Conservation (phyloP, 2,888 invertebrate genomes). For the Caenorhabditis sulstoni region DNA sequence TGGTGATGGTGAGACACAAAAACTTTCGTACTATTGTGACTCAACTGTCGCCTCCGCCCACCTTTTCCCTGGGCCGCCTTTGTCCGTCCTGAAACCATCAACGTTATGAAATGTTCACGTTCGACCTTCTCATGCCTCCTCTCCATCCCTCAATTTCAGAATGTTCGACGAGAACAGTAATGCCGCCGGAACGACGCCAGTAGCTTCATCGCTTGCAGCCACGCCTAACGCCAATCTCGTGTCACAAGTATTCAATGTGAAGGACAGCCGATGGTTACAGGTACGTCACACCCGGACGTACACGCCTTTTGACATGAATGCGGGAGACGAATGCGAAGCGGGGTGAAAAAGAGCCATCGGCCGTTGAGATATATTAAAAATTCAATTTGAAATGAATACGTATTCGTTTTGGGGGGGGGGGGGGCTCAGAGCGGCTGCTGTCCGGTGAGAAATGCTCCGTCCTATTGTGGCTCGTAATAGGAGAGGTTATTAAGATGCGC, state of each 20-base stretch:
- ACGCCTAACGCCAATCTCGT: conserved; percentile 68
- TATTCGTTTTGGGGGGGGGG: conserved; percentile 6
- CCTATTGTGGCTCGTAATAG: conserved; percentile 40
- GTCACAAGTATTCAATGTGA: conserved; percentile 93
- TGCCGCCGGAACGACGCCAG: conserved; percentile 67
- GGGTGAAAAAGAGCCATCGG: background rate
- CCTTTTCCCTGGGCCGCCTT: background rate
- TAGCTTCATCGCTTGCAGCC: conserved; percentile 66
- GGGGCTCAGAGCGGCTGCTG: background rate
- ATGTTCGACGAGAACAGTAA: conserved; percentile 79
- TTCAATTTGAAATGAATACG: conserved; percentile 44
- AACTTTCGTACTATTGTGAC: conserved; percentile 42
- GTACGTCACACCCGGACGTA: conserved; percentile 36
- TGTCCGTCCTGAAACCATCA: background rate
- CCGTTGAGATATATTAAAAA: conserved; percentile 17
- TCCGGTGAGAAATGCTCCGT: conserved; percentile 7
- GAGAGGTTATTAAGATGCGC: conserved; percentile 63
- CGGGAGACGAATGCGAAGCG: background rate
- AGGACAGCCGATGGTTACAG: conserved; percentile 99
- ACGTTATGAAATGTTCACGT: background rate
- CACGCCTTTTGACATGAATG: too few species aligned
- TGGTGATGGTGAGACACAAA: background rate
- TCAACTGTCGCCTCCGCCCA: conserved; percentile 22
- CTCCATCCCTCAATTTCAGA: conserved; percentile 52
- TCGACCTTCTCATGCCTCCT: conserved; percentile 2